phyloP scores from a whole-genome alignment of 2,797 vertebrate species.

The Otus scops region DNA sequence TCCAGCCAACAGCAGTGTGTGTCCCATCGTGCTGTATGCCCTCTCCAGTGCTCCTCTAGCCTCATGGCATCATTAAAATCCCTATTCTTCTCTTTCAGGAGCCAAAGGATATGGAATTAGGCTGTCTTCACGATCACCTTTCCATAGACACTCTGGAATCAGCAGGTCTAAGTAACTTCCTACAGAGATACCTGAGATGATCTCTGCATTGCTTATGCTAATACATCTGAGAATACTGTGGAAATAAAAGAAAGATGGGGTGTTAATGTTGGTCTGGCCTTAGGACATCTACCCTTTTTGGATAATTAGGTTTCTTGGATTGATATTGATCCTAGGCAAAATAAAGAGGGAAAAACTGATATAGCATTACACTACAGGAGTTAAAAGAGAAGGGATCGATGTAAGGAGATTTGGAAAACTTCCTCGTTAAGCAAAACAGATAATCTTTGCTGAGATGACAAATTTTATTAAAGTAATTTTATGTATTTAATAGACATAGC shows the following conservation, averaged over 20 bases:
- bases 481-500: not conserved
- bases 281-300: not conserved
- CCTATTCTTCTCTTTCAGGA: not conserved
- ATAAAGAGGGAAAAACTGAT: not conserved
- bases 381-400: not conserved
- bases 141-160: not conserved
- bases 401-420: not conserved
- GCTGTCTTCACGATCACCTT: not conserved
- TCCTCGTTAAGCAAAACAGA: not conserved
- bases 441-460: not conserved
- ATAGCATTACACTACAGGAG: not conserved
- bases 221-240: not conserved
- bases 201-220: not conserved
- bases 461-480: not conserved
- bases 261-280: not conserved
- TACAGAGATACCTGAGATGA: not conserved
- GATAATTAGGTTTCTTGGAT: not conserved
- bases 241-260: not conserved
- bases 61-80: not conserved
- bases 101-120: not conserved
- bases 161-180: not conserved
- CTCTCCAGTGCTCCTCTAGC: not conserved
- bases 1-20: not conserved
- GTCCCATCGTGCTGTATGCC: not conserved
- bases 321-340: not conserved